Percentiles rank a stretch among this genome's conserved stretches.
These are phyloP conservation scores for Salvelinus sp. DNA, from an alignment of 2,113 vertebrate genomes.

Conservation along the genomic window DNA sequence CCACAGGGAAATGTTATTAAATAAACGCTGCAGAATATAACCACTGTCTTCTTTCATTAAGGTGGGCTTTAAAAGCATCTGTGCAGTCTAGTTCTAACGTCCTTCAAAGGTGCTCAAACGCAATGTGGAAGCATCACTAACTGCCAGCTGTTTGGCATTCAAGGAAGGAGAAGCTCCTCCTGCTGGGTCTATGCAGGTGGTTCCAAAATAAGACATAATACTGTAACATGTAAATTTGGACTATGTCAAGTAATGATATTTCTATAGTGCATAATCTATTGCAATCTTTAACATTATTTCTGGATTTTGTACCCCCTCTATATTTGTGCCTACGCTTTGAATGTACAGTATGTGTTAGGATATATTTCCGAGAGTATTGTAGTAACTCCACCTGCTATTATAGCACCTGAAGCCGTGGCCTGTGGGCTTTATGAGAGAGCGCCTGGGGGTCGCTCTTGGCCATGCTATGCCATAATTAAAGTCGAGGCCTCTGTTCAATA, in stretches of 20 bases:
- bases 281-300: too few species aligned
- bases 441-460: background rate
- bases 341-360: background rate
- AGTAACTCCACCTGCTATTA: too few species aligned
- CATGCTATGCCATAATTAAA: too few species aligned
- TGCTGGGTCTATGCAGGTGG: conserved; percentile 14
- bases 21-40: conserved; percentile 43
- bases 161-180: conserved; percentile 73
- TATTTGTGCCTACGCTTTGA: background rate
- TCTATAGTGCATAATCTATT: background rate
- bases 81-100: conserved; percentile 57
- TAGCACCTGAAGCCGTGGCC: background rate
- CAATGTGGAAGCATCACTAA: conserved; percentile 82
- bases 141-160: conserved; percentile 85
- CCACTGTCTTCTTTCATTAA: conserved; percentile 63
- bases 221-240: conserved; percentile 54
- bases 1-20: conserved; percentile 41
- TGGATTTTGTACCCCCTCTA: background rate
- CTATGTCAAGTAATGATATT: conserved; percentile 49
- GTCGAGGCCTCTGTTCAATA: background rate
- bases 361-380: background rate
- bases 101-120: conserved; percentile 71
- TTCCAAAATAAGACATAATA: background rate
- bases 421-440: background rate
- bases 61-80: conserved; percentile 43